Percentiles rank a stretch among this genome's conserved stretches.
Evolutionary conservation across 2,113 vertebrate species (phyloP).

Genomic region (Salminus brasiliensis): DNA sequence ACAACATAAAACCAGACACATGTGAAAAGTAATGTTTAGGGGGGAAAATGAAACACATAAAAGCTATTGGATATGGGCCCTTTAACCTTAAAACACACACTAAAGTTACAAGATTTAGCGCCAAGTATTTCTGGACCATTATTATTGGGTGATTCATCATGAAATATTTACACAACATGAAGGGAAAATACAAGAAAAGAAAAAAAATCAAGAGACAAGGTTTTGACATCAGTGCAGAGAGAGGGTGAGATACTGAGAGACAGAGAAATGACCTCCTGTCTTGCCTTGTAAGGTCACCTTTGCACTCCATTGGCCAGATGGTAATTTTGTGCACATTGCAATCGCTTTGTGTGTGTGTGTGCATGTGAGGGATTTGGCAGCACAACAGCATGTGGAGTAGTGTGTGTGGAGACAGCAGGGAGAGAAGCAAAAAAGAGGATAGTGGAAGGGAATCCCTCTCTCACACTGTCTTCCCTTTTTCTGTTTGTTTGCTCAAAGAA

Average conservation of each 20-base stretch:
- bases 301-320: constrained; percentile 38
- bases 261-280: constrained; percentile 1
- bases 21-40: no score
- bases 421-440: constrained; percentile 2
- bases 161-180: no score
- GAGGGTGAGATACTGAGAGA: not conserved
- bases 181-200: not conserved
- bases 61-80: no score
- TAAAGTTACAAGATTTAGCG: no score
- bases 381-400: constrained; percentile 1
- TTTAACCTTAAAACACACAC: no score
- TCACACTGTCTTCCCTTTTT: not conserved
- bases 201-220: not conserved
- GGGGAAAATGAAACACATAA: no score
- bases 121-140: no score
- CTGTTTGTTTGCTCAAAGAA: not conserved
- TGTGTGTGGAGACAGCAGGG: constrained; percentile 10
- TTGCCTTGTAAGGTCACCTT: constrained; percentile 21
- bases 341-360: constrained; percentile 26
- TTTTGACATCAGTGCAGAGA: not conserved
- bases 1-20: no score
- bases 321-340: constrained; percentile 33
- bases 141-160: no score
- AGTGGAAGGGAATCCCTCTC: constrained; percentile 29
- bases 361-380: constrained; percentile 32